Percentiles rank a stretch among this genome's conserved stretches.
Evolutionary conservation across 2,888 invertebrate species (phyloP).

Genomic region (Blomia tropicalis): DNA sequence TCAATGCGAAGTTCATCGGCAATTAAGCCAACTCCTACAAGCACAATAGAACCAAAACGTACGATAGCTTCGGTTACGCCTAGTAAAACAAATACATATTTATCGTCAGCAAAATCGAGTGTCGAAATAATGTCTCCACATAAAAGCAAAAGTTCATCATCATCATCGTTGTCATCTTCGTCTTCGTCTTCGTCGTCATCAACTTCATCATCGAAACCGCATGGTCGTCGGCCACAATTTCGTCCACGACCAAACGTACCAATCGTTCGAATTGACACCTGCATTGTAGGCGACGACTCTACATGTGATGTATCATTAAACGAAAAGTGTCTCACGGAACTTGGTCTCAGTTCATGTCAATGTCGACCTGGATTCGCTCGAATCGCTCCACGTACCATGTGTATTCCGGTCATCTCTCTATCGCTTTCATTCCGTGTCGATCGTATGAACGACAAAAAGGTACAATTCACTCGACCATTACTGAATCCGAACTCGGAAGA

Average conservation of each 20-base stretch:
- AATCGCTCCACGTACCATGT: constrained; percentile 55
- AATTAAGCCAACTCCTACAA: constrained; percentile 59
- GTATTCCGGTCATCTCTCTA: constrained; percentile 59
- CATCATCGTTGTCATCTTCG: neutral
- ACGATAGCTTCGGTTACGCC: constrained; percentile 57
- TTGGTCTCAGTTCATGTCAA: constrained; percentile 69
- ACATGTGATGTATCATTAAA: constrained; percentile 75
- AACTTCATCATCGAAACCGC: constrained; percentile 5
- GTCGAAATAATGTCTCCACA: too few species aligned
- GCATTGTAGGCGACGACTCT: constrained; percentile 77
- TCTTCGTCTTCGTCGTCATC: neutral
- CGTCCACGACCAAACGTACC: constrained; percentile 27
- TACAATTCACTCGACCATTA: constrained; percentile 52
- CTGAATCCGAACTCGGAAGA: constrained; percentile 59
- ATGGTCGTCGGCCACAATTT: constrained; percentile 27
- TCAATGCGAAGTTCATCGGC: neutral
- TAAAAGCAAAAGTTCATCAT: neutral
- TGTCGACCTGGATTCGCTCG: constrained; percentile 57
- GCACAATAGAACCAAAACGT: constrained; percentile 76
- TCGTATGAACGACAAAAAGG: constrained; percentile 57
- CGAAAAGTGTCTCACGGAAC: constrained; percentile 68
- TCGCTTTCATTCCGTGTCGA: constrained; percentile 64
- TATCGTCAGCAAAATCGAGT: constrained; percentile 24
- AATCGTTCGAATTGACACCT: constrained; percentile 60
- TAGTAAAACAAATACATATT: constrained; percentile 29